Evolutionary conservation across 2,888 invertebrate species (phyloP), one percentile per base, ranked within the genome.

Genomic region (Dicycla oo): DNA sequence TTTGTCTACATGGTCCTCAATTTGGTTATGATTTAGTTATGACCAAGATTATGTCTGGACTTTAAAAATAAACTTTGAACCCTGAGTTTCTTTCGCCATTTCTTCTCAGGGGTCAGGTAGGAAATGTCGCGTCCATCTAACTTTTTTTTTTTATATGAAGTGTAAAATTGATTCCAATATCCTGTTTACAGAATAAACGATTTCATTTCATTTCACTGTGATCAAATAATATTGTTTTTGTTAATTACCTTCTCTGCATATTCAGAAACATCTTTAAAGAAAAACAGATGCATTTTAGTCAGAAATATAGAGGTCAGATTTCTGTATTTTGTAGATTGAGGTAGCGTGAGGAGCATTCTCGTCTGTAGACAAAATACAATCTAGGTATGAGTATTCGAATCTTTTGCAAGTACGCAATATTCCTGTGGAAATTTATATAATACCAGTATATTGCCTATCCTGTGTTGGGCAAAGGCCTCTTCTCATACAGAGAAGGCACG

Each of bases 211-310:
- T 40, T 60, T 40, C 20, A 20, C 13, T 26, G 1, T 57, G n/a
- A 26, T 7, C 1, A 8, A 62, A 47, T 20, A 40, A 20, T 43
- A 38, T n/a, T 26, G 2, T 18, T n/a, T 38, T 20, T 57, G 3
- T 11, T 11, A 43, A 47, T 72, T 69, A 82, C 81, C 82, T 47
- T 23, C 66, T 69, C 69, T 23, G 81, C 69, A 45, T 58, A 72
- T 13, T 63, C 54, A 40, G 82, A 81, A 2, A 11, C 6, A 6
- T 69, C 45, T 67, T 75, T 72, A 23, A 57, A 75, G 34, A 58
- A 75, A 23, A 75, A 47, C 6, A 81, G 54, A 13, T 81, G 82
- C 53, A 67, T 69, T 61, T 82, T 43, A 11, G 68, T 78, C 3
- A 81, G 15, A 51, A 58, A 81, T 18, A 0, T 5, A 8, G 18